Conservation (phyloP, 2,797 vertebrate species). For the Antennarius maculatus region DNA sequence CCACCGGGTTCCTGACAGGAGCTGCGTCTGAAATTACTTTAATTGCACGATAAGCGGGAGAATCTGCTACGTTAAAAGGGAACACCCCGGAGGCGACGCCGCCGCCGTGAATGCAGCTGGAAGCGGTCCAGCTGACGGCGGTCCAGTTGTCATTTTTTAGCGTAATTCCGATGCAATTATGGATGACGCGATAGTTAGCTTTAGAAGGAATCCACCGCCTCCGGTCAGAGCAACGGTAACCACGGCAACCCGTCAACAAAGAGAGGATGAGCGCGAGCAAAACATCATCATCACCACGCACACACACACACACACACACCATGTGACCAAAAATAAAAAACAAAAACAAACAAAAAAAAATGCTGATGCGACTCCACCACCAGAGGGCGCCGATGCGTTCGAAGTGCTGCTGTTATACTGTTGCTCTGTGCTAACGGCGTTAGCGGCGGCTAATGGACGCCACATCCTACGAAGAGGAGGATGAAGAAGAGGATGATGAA, state of each 20-base stretch:
- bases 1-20: slow-evolving; percentile 41
- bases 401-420: slow-evolving; percentile 29
- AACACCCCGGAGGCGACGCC: slow-evolving; percentile 46
- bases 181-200: slow-evolving; percentile 43
- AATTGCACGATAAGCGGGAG: slow-evolving; percentile 43
- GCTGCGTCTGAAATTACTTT: slow-evolving; percentile 58
- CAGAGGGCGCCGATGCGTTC: slow-evolving; percentile 38
- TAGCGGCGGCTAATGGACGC: background rate
- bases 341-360: background rate
- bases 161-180: slow-evolving; percentile 56
- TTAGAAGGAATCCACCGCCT: slow-evolving; percentile 17
- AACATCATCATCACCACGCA: background rate
- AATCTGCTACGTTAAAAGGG: slow-evolving; percentile 42
- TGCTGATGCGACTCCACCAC: slow-evolving; percentile 38
- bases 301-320: background rate
- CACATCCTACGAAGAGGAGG: no score
- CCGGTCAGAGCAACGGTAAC: slow-evolving; percentile 29
- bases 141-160: slow-evolving; percentile 42
- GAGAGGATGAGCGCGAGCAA: slow-evolving; percentile 1
- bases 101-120: slow-evolving; percentile 24
- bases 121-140: slow-evolving; percentile 19
- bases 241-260: slow-evolving; percentile 44
- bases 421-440: slow-evolving; percentile 24
- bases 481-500: no score
- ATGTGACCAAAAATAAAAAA: no score